Conservation (phyloP, 2,888 invertebrate genomes). For the Aproaerema taeniolella region DNA sequence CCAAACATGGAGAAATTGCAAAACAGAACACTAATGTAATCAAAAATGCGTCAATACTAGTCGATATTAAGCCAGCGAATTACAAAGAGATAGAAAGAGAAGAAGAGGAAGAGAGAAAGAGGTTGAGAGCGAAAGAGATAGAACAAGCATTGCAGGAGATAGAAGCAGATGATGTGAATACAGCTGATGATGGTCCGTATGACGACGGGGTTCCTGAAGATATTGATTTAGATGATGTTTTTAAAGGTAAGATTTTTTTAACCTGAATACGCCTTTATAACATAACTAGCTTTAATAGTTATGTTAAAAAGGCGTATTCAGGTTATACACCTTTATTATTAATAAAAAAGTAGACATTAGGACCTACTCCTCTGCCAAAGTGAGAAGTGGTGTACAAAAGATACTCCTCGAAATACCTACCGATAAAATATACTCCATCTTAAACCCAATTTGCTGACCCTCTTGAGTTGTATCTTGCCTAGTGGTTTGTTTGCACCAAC, state of each 20-base stretch:
- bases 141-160: background rate
- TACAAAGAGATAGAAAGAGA: constrained; percentile 2
- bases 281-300: too few relatives aligned
- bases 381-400: too few relatives aligned
- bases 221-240: constrained; percentile 19
- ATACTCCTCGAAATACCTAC: too few relatives aligned
- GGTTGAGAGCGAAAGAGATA: background rate
- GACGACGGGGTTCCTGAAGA: constrained; percentile 1
- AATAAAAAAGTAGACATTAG: too few relatives aligned
- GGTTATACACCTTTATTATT: too few relatives aligned
- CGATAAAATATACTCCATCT: too few relatives aligned
- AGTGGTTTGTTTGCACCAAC: too few relatives aligned
- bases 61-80: constrained; percentile 6
- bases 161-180: background rate
- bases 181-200: background rate
- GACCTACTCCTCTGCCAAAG: too few relatives aligned
- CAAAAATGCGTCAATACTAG: background rate
- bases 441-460: too few relatives aligned
- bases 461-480: too few relatives aligned
- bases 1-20: background rate
- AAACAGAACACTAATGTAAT: too few relatives aligned
- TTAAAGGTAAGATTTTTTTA: constrained; percentile 17
- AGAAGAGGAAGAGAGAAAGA: constrained; percentile 1
- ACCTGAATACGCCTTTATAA: background rate
- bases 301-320: too few relatives aligned